Evolutionary conservation across 1,140 invertebrate species (phyloP).

Genomic region (Pachyrhynchus sulphureomaculatus): DNA sequence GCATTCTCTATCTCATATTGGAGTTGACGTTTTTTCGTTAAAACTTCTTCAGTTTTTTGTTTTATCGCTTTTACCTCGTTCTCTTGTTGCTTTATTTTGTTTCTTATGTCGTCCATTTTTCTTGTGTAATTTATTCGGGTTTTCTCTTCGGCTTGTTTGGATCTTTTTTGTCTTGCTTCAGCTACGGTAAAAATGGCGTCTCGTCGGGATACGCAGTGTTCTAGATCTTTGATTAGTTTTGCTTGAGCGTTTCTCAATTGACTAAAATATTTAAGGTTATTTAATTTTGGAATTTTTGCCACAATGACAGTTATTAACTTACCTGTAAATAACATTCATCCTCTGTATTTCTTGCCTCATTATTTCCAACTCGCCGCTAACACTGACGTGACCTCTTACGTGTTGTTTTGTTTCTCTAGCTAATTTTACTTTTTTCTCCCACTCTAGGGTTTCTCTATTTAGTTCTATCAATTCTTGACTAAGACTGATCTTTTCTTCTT

Average conservation of each 20-base stretch:
- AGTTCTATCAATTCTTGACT: conserved; percentile 62
- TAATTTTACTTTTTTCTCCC: conserved; percentile 77
- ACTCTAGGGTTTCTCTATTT: conserved; percentile 70
- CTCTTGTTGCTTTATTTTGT: conserved; percentile 58
- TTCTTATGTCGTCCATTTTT: conserved; percentile 59
- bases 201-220: conserved; percentile 69
- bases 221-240: conserved; percentile 73
- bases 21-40: conserved; percentile 33
- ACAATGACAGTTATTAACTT: no score
- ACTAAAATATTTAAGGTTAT: no score
- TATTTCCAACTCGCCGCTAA: conserved; percentile 65
- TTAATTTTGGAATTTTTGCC: no score
- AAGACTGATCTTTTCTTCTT: conserved; percentile 64
- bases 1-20: conserved; percentile 27
- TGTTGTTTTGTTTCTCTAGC: conserved; percentile 68
- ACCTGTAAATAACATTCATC: conserved; percentile 65
- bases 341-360: conserved; percentile 81
- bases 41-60: conserved; percentile 44
- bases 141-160: conserved; percentile 38
- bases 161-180: conserved; percentile 57
- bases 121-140: conserved; percentile 47
- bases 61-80: conserved; percentile 49
- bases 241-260: conserved; percentile 73
- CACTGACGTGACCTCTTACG: conserved; percentile 64
- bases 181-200: conserved; percentile 65